phyloP scores from a whole-genome alignment of 2,113 vertebrate species.

The Pterocles orientalis region DNA sequence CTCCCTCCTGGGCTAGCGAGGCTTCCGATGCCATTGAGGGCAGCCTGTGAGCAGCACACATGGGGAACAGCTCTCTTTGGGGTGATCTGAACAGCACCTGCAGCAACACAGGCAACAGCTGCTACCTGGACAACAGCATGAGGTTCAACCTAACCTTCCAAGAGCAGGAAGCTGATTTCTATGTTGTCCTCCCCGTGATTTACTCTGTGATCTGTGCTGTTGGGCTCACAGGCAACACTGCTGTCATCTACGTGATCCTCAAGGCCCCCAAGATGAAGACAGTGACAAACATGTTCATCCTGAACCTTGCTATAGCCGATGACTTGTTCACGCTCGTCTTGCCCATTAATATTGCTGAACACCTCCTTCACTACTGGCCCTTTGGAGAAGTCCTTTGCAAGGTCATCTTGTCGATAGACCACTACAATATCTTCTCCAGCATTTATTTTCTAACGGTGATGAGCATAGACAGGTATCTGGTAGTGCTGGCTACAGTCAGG shows the following conservation, averaged over 20 bases:
- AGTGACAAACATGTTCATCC: constrained; percentile 90
- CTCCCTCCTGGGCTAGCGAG: not conserved
- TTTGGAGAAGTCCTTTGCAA: constrained; percentile 90
- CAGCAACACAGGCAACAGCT: not conserved
- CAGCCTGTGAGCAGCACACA: not conserved
- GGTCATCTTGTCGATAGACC: constrained; percentile 87
- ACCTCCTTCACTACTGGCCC: constrained; percentile 88
- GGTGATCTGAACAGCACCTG: not conserved
- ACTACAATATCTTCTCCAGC: constrained; percentile 93
- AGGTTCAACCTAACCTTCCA: constrained; percentile 27
- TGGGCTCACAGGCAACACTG: constrained; percentile 87
- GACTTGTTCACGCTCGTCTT: constrained; percentile 88
- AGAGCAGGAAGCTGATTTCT: constrained; percentile 75
- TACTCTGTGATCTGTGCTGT: constrained; percentile 87
- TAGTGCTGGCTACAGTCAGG: constrained; percentile 83
- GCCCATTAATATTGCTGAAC: constrained; percentile 87
- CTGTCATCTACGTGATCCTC: constrained; percentile 89
- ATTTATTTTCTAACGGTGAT: constrained; percentile 91
- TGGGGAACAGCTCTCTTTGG: constrained; percentile 63
- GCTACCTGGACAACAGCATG: constrained; percentile 6
- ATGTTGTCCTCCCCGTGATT: constrained; percentile 83
- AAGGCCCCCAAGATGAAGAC: constrained; percentile 93
- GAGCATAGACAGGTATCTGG: constrained; percentile 89
- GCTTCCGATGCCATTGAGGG: not conserved
- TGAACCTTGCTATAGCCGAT: constrained; percentile 88